These are phyloP conservation scores for Coelopa pilipes DNA, from an alignment of 2,888 invertebrate species.

Conservation along the genomic window DNA sequence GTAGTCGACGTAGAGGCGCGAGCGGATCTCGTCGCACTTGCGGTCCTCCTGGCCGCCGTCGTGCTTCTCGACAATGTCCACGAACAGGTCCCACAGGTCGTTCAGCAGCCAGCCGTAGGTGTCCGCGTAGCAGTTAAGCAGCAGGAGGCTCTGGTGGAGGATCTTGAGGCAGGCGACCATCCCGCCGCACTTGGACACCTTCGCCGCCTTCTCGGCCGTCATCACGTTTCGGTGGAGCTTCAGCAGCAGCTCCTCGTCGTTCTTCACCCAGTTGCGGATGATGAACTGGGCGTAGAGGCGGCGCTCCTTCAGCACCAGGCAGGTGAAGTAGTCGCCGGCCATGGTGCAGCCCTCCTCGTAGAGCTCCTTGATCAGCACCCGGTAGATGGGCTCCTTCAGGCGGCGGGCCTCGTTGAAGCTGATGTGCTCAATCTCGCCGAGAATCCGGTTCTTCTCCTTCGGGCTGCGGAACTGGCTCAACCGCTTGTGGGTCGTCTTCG, in stretches of 20 bases:
- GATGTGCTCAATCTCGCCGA: constrained; percentile 42
- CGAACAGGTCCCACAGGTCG: constrained; percentile 50
- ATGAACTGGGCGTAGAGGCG: constrained; percentile 43
- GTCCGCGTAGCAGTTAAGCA: constrained; percentile 46
- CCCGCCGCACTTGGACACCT: constrained; percentile 43
- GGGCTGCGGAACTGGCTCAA: not conserved
- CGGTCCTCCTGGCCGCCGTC: not conserved
- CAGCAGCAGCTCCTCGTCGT: constrained; percentile 48
- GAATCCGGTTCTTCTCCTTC: not conserved
- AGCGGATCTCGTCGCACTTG: constrained; percentile 24
- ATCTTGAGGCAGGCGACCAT: constrained; percentile 48
- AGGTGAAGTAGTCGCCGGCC: constrained; percentile 50
- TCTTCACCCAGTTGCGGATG: constrained; percentile 46
- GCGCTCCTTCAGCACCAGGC: constrained; percentile 52
- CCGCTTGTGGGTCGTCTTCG: not conserved
- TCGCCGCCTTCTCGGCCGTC: constrained; percentile 51
- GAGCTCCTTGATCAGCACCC: constrained; percentile 51
- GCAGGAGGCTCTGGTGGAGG: constrained; percentile 49
- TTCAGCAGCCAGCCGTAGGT: constrained; percentile 51
- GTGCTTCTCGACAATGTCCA: constrained; percentile 42
- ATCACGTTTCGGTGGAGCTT: constrained; percentile 51
- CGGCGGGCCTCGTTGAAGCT: constrained; percentile 47
- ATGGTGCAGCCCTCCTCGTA: constrained; percentile 50
- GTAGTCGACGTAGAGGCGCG: constrained; percentile 14
- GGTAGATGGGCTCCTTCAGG: constrained; percentile 48